These are phyloP conservation scores for Tryphoninae sp. DNA, from an alignment of 2,888 invertebrate genomes.

Conservation along the genomic window DNA sequence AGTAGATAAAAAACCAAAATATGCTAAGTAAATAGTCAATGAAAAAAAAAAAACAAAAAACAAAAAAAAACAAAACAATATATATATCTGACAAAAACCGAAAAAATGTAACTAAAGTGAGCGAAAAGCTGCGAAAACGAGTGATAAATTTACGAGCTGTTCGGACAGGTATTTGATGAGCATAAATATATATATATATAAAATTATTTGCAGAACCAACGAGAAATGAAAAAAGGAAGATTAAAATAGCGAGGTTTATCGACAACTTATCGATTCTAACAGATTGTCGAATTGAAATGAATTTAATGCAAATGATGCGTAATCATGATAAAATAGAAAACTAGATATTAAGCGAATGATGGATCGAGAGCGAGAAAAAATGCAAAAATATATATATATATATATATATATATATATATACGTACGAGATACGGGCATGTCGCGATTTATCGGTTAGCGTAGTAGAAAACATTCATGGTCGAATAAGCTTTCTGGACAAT, in stretches of 20 bases:
- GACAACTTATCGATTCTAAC: constrained; percentile 28
- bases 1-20: constrained; percentile 27
- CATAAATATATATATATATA: constrained; percentile 8
- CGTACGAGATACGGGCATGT: constrained; percentile 28
- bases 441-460: constrained; percentile 43
- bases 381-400: not conserved
- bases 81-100: not conserved
- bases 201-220: constrained; percentile 24
- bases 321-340: constrained; percentile 46
- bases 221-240: constrained; percentile 1
- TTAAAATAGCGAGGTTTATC: constrained; percentile 29
- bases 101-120: constrained; percentile 34
- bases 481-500: constrained; percentile 25
- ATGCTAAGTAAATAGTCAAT: constrained; percentile 37
- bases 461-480: constrained; percentile 20
- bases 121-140: constrained; percentile 30
- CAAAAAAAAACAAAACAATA: not conserved
- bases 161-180: constrained; percentile 16
- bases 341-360: constrained; percentile 46
- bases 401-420: constrained; percentile 29
- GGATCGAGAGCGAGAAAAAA: constrained; percentile 22
- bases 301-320: constrained; percentile 44
- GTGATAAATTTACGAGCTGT: constrained; percentile 39
- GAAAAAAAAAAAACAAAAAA: constrained; percentile 22
- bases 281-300: constrained; percentile 39